Evolutionary conservation across 2,888 invertebrate genomes (phyloP).

Genomic region (Tetrapedia diversipes): DNA sequence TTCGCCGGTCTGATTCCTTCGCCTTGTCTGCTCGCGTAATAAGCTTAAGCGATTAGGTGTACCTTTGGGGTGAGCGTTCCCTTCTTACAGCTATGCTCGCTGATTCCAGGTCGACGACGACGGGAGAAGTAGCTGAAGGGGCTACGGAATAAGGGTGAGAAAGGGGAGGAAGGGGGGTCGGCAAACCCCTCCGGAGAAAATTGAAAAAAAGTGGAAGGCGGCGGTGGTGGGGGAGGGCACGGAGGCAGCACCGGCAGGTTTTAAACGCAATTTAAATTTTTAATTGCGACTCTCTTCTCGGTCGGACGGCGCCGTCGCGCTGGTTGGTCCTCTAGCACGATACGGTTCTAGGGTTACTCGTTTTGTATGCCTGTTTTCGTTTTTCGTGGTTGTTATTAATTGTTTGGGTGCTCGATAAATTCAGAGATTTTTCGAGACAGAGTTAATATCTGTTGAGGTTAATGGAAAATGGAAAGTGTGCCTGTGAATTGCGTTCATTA

Average conservation of each 20-base stretch:
- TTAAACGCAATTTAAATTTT: slow-evolving; percentile 80
- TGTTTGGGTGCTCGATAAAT: not conserved
- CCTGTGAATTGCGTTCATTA: no score
- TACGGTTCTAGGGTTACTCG: no score
- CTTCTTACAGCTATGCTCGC: slow-evolving; percentile 30
- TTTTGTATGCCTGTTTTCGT: not conserved
- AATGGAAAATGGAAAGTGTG: no score
- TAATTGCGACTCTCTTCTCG: slow-evolving; percentile 78
- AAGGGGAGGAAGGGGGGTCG: slow-evolving; percentile 35
- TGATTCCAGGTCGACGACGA: no score
- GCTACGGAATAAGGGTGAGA: slow-evolving; percentile 27
- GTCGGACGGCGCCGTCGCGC: slow-evolving; percentile 46
- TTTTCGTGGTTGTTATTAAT: slow-evolving; percentile 15
- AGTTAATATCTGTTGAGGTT: no score
- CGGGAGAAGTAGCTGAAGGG: slow-evolving; percentile 23
- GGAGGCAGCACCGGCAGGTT: slow-evolving; percentile 66
- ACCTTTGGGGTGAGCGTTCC: slow-evolving; percentile 62
- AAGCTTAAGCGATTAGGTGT: slow-evolving; percentile 80
- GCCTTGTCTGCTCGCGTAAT: slow-evolving; percentile 75
- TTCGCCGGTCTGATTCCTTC: slow-evolving; percentile 56
- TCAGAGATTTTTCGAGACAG: no score
- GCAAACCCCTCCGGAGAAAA: slow-evolving; percentile 60
- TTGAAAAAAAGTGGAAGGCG: slow-evolving; percentile 67
- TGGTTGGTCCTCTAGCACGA: no score
- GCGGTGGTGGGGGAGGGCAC: slow-evolving; percentile 8